Evolutionary conservation across 2,113 vertebrate species (phyloP), one percentile per base, ranked within the genome.

Genomic region (Polyodon spathula): DNA sequence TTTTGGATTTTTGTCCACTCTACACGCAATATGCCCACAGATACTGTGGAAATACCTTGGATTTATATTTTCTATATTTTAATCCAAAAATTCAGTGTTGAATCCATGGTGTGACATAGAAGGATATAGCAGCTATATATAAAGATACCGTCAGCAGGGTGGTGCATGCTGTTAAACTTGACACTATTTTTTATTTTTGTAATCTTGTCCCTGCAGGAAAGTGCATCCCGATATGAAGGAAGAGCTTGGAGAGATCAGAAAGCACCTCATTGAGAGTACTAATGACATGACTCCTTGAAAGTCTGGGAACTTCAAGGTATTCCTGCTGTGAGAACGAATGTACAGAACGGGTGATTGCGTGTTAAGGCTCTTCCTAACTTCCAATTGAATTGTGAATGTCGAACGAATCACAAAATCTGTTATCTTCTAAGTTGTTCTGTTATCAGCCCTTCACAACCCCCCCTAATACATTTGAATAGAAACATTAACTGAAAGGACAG

Each of bases 281-380:
- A 87, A 92, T 71, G 88, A 89, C 73, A 88, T 95, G 91, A 79
- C 83, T 2, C 92, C 94, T 9, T 98, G 63, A 97, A 97, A 86
- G 90, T 95, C 66, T 99, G 96, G 96, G 93, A 99, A 65, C 80
- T 99, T 58, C 93, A 97, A 85, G 95, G 96, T 97, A 84, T 16
- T 2, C 9, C 1, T 39, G 54, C 37, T 39, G 4, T 27, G 54
- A 17, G 11, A 10, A 40, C 8, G 10, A 12, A 2, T 39, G 54
- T 11, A 56, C 7, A 38, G 54, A 12, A 37, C 10, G 6, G 6
- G 14, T 11, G 38, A 11, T 27, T 39, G 5, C 6, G 6, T 42
- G 5, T 15, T 17, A 8, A 7, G 40, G n/a, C 8, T 41, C 11
- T 37, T 59, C 10, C 27, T 37, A 46, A 55, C 37, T 1, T 16